phyloP scores from a whole-genome alignment of 2,113 vertebrate species.

The Muntiacus reevesi region DNA sequence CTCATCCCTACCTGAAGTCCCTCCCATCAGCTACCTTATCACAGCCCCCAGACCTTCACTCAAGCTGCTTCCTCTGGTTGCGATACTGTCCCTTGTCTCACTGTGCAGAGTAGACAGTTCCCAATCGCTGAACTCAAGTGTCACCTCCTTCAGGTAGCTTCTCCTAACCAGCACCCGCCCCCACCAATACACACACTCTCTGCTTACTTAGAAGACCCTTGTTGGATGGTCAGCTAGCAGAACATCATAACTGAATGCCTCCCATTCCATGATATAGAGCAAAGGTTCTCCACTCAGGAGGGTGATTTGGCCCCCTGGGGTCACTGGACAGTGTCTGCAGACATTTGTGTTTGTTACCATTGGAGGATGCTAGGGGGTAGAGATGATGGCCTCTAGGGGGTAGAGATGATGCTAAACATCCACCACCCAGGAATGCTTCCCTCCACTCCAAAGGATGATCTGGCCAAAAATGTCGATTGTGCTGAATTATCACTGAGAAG shows the following conservation, averaged over 20 bases:
- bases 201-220: background rate
- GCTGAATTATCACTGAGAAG: background rate
- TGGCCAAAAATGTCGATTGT: background rate
- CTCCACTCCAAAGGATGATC: background rate
- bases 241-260: background rate
- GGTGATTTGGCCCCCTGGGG: background rate
- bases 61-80: background rate
- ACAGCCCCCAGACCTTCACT: background rate
- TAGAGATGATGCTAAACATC: background rate
- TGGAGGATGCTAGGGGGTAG: background rate
- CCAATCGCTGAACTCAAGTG: background rate
- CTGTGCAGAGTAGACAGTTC: background rate
- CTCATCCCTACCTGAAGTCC: background rate
- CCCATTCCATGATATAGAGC: background rate
- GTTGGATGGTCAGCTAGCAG: background rate
- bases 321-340: background rate
- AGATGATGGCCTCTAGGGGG: background rate
- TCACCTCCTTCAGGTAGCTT: background rate
- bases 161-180: background rate
- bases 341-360: background rate
- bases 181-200: too few relatives aligned
- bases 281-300: background rate
- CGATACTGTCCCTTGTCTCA: background rate
- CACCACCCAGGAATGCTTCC: background rate
- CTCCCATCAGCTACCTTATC: background rate